Percentiles rank a stretch among this genome's conserved stretches.
These are phyloP conservation scores for Theretra japonica DNA, from an alignment of 2,888 invertebrate species.

Conservation along the genomic window DNA sequence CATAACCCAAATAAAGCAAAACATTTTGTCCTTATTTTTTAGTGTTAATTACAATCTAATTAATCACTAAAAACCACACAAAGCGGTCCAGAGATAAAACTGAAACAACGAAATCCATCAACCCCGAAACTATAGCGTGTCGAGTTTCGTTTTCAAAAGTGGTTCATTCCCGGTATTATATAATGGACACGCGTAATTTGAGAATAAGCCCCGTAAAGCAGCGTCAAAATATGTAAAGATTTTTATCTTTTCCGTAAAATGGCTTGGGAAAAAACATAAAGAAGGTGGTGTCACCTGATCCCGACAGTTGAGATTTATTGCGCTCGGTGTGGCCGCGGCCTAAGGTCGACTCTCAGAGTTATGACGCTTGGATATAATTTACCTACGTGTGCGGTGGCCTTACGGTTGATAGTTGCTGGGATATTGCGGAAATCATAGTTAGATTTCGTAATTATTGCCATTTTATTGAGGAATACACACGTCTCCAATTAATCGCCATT, in stretches of 20 bases:
- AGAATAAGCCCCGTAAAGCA: constrained; percentile 81
- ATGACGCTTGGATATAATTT: constrained; percentile 80
- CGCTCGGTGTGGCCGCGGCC: constrained; percentile 80
- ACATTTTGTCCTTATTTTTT: neutral
- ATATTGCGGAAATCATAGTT: neutral
- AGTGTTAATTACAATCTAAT: neutral
- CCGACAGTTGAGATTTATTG: constrained; percentile 79
- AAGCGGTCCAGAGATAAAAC: neutral
- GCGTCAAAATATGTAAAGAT: constrained; percentile 86
- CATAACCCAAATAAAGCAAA: neutral
- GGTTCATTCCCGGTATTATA: constrained; percentile 76
- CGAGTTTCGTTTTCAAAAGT: constrained; percentile 60
- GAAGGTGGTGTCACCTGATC: constrained; percentile 85
- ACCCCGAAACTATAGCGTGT: constrained; percentile 27
- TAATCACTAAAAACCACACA: constrained; percentile 15
- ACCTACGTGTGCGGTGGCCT: constrained; percentile 57
- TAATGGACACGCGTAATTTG: constrained; percentile 82
- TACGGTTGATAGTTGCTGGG: neutral
- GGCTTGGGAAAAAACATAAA: constrained; percentile 86
- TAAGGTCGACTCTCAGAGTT: constrained; percentile 77
- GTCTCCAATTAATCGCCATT: no score
- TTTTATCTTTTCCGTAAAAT: constrained; percentile 85
- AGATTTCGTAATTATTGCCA: no score
- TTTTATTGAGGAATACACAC: no score
- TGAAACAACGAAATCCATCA: constrained; percentile 14